Conservation (phyloP, 2,888 invertebrate species). For the Periphyllus acericola region DNA sequence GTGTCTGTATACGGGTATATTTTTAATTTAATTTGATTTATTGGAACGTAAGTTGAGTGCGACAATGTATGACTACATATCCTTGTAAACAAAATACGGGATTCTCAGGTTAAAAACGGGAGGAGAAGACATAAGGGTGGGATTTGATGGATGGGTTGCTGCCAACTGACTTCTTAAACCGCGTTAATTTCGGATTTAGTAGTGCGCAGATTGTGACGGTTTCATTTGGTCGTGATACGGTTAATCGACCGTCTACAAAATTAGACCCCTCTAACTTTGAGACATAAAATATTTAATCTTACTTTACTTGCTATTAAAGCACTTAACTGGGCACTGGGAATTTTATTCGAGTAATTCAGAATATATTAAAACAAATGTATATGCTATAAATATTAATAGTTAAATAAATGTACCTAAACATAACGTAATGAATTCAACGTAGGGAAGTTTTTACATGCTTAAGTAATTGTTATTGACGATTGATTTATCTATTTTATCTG, state of each 20-base stretch:
- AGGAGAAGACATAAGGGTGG: not conserved
- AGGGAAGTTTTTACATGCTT: not conserved
- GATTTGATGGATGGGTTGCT: constrained; percentile 51
- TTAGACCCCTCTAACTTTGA: constrained; percentile 18
- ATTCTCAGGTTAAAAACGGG: constrained; percentile 25
- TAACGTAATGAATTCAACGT: not conserved
- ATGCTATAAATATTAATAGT: not conserved
- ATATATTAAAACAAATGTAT: not conserved
- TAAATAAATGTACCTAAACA: not conserved
- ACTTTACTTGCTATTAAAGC: constrained; percentile 15
- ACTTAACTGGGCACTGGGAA: constrained; percentile 5
- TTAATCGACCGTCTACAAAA: constrained; percentile 39
- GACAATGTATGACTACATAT: constrained; percentile 27
- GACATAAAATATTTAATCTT: constrained; percentile 42
- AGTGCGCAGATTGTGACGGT: constrained; percentile 17
- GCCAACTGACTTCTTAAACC: constrained; percentile 41
- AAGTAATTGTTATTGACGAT: not conserved
- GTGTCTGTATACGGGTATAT: not conserved
- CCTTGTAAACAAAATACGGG: constrained; percentile 29
- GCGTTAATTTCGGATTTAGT: constrained; percentile 44
- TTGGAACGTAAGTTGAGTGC: constrained; percentile 5
- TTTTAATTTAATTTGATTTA: constrained; percentile 14
- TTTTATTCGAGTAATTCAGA: constrained; percentile 28
- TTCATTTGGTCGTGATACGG: constrained; percentile 48
- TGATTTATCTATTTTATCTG: not conserved